Conservation (phyloP, 2,797 vertebrate genomes). For the Euthynnus affinis region DNA sequence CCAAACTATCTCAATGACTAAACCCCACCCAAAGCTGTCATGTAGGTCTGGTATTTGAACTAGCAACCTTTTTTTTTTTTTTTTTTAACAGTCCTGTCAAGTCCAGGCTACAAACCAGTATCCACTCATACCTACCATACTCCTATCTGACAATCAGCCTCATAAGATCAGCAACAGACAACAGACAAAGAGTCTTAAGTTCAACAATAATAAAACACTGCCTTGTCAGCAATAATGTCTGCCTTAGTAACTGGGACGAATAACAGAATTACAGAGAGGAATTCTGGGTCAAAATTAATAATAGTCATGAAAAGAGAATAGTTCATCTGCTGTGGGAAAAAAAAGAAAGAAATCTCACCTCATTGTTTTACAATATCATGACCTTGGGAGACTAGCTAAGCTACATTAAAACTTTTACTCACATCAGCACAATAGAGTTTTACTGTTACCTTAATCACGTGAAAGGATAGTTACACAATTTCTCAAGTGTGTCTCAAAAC, state of each 20-base stretch:
- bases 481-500: not conserved
- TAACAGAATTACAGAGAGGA: constrained; percentile 13
- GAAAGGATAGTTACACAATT: too few relatives aligned
- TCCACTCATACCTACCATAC: constrained; percentile 32
- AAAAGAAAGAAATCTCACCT: not conserved
- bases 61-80: constrained; percentile 43
- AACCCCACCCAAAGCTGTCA: not conserved
- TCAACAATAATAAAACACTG: constrained; percentile 39
- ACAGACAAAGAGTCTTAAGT: constrained; percentile 16
- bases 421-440: constrained; percentile 15
- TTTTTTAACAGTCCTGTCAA: constrained; percentile 32
- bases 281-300: constrained; percentile 29
- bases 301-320: not conserved
- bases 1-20: constrained; percentile 9
- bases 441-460: constrained; percentile 1
- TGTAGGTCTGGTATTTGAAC: constrained; percentile 43
- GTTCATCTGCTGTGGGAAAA: not conserved
- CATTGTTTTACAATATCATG: constrained; percentile 1
- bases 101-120: constrained; percentile 19
- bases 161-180: constrained; percentile 20
- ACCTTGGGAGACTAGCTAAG: constrained; percentile 3
- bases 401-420: not conserved
- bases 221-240: constrained; percentile 15
- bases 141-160: constrained; percentile 31
- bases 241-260: constrained; percentile 26